Base-by-base conservation (phyloP, 2,797 vertebrate genomes). In the Gouania willdenowi region DNA sequence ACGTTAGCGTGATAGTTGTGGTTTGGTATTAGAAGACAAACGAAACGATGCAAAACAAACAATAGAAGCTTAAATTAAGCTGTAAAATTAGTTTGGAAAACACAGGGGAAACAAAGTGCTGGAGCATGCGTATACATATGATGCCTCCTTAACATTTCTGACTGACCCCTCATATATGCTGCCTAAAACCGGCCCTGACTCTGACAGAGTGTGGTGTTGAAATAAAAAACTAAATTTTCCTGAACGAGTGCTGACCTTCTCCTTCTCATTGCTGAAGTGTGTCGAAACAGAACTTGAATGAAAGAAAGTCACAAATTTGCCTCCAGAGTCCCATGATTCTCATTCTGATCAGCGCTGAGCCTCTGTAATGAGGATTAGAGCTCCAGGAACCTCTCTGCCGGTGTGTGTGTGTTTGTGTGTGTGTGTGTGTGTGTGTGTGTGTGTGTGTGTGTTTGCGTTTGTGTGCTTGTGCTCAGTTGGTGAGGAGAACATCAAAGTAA, bases 221-320 rank as follows among this genome's bases (percentile, higher is more conserved):
- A 56, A 68, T 54, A 52, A 53, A 44, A 23, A 15, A 24, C 10
- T 27, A 20, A 47, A 37, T 32, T 26, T 57, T 44, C 16, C 40
- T 57, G 47, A 66, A 54, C 49, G 23, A n/a, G 10, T 38, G 46
- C 35, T 48, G 43, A 42, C 40, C 31, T 29, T 53, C 43, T 34
- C 19, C 12, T 23, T 33, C 48, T 67, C 52, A 40, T 66, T 41
- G 46, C 24, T 18, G 20, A 43, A 55, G 29, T 30, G 14, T 53
- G 49, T 43, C 12, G 45, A 26, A 34, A 17, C 26, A 39, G 61
- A 24, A 39, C 8, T 31, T 22, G 35, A 34, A 26, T 29, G 28
- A 55, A 21, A 34, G 4, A 10, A 24, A 25, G 30, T 26, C 30
- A 2, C 19, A 4, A 23, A 27, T 33, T n/a, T 6, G 26, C 12